Evolutionary conservation across 2,113 vertebrate genomes (phyloP), one percentile per base, ranked within the genome.

Genomic region (Apeltes quadracus): DNA sequence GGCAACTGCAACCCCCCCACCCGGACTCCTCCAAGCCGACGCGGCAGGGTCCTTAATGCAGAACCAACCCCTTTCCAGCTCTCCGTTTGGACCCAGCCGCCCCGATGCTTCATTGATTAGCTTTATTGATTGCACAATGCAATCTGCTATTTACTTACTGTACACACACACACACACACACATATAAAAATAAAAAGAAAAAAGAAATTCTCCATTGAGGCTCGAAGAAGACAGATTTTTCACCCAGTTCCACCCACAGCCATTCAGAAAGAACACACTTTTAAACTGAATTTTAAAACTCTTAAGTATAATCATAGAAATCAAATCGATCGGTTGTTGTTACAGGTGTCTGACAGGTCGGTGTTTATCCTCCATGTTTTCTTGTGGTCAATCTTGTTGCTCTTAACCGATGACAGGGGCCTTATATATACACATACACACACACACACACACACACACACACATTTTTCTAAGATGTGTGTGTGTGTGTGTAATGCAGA

Each of bases 51-150:
- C 56, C 72, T 85, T 89, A 88, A 90, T 93, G 85, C 91, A 93
- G 93, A 94, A 93, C 94, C 94, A 94, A 94, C 90, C 90, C 38
- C 72, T 71, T 75, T 85, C 82, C 72, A 84, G 36, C n/a, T 50
- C 55, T n/a, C 29, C 41, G 55, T 63, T 84, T 92, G 83, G 92
- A 93, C 92, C 85, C 51, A 56, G 23, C 50, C 29, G 14, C 69
- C 67, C 67, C 22, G 79, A 83, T 56, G 41, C 54, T 72, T 71
- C n/a, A 56, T 5, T 73, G 51, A 75, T 25, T 75, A 44, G 18
- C 22, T 11, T 25, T 39, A 78, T 75, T 61, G 56, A 75, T 34
- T 34, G 32, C n/a, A 84, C 46, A 78, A 55, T 11, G n/a, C 65
- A 62, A 44, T 18, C n/a, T 1, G 12, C 5, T n/a, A 27, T 10